A percentile compares a stretch with the other conserved stretches of the same genome.
These are phyloP conservation scores for Microctonus brassicae DNA, from an alignment of 2,888 invertebrate species.

Conservation along the genomic window DNA sequence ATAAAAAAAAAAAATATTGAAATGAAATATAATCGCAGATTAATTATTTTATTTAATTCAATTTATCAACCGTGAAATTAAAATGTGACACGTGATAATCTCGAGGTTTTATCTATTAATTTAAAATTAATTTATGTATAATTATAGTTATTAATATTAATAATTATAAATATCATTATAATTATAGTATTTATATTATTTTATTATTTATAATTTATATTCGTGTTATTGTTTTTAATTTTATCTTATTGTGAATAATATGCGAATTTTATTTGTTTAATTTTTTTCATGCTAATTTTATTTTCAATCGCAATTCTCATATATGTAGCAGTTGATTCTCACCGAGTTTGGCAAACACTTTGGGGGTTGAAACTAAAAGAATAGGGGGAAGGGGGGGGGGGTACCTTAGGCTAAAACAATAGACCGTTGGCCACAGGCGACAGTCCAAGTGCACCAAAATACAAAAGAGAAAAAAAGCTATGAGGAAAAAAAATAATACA, in stretches of 20 bases:
- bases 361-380: neutral
- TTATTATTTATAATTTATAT: too few species aligned
- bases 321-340: conserved; percentile 41
- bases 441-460: conserved; percentile 53
- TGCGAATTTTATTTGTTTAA: too few species aligned
- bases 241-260: too few species aligned
- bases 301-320: conserved; percentile 43
- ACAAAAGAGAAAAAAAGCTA: conserved; percentile 32
- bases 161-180: neutral
- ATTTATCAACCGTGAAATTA: neutral
- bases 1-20: too few species aligned
- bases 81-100: neutral
- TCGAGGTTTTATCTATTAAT: neutral
- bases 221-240: too few species aligned
- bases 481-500: conserved; percentile 23
- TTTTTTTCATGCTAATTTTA: conserved; percentile 10
- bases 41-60: too few species aligned
- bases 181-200: too few species aligned
- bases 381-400: neutral
- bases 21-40: too few species aligned
- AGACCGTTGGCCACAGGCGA: conserved; percentile 62
- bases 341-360: conserved; percentile 11
- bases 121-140: neutral
- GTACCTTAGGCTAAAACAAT: conserved; percentile 56
- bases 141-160: neutral